Percentiles rank a stretch among this genome's conserved stretches.
These are phyloP conservation scores for Labia minor DNA, from an alignment of 2,888 invertebrate genomes.

Conservation along the genomic window DNA sequence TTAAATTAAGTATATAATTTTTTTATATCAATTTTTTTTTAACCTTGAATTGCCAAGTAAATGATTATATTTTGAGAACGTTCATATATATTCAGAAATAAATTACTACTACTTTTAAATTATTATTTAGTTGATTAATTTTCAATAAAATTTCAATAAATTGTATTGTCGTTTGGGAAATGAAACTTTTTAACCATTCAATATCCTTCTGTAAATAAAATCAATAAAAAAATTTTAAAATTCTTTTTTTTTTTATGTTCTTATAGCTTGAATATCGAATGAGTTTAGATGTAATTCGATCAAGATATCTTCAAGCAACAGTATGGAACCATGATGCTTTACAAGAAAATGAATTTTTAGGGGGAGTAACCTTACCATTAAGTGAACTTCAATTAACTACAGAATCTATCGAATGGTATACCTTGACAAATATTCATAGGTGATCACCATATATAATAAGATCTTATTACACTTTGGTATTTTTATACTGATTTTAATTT, in stretches of 20 bases:
- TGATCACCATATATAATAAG: constrained; percentile 14
- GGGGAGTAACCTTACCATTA: constrained; percentile 77
- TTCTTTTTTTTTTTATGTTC: constrained; percentile 28
- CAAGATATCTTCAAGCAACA: constrained; percentile 74
- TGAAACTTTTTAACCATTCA: no score
- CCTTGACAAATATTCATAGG: constrained; percentile 44
- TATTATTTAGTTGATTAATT: no score
- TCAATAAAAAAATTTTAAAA: no score
- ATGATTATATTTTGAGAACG: no score
- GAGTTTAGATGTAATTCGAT: constrained; percentile 64
- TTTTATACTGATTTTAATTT: neutral
- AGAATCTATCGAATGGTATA: constrained; percentile 81
- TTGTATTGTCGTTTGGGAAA: no score
- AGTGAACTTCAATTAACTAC: constrained; percentile 58
- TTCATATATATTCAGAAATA: no score
- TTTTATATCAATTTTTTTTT: no score
- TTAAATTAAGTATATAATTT: neutral
- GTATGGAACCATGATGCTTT: constrained; percentile 90
- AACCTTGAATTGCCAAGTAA: no score
- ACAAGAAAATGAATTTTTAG: constrained; percentile 89
- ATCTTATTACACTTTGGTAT: neutral
- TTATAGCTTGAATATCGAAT: constrained; percentile 83
- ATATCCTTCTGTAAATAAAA: no score
- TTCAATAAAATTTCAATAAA: no score
- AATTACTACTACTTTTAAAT: no score